Evolutionary conservation across 1,140 invertebrate genomes (phyloP), one percentile per base, ranked within the genome.

Genomic region (Zaprionus taronus): DNA sequence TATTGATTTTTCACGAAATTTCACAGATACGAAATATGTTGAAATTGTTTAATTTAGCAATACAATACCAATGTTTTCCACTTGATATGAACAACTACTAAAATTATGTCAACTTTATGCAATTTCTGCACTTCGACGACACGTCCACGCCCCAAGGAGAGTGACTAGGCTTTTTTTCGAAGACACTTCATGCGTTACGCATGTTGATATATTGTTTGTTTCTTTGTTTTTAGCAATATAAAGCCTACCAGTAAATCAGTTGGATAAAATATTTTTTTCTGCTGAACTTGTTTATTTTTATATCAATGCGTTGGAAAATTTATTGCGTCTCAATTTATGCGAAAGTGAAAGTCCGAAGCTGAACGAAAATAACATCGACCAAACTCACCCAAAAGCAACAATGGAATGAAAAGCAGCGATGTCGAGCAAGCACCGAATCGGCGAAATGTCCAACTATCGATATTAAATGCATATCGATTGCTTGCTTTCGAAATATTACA

Each of bases 1-100:
- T 81, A 76, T 81, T 81, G 79, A 77, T 81, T 81, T 81, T 81
- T 79, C 77, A 67, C 71, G 31, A 15, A 71, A 51, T 75, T 81
- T 75, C 68, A 72, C 64, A 57, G 71, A 58, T 73, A 75, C 74
- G 68, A 49, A 80, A 70, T 72, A 51, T 34, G 28, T 22, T 34
- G 61, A 61, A 24, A 51, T 38, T 47, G 26, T 36, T 20, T 38
- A 41, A 58, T 77, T 67, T 24, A 47, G 49, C 70, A 24, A 69
- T 68, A 44, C 38, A 63, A 53, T 77, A 73, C 57, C 49, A 63
- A 68, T 69, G 9, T 66, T 74, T 74, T 69, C 55, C 75, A 77
- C 65, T 77, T 67, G 11, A 70, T 56, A 64, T 62, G 12, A 64
- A 38, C 24, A 64, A 55, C 41, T 76, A 65, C 38, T 41, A 9